Evolutionary conservation across 1,140 invertebrate species (phyloP).

Genomic region (Formica selysi): DNA sequence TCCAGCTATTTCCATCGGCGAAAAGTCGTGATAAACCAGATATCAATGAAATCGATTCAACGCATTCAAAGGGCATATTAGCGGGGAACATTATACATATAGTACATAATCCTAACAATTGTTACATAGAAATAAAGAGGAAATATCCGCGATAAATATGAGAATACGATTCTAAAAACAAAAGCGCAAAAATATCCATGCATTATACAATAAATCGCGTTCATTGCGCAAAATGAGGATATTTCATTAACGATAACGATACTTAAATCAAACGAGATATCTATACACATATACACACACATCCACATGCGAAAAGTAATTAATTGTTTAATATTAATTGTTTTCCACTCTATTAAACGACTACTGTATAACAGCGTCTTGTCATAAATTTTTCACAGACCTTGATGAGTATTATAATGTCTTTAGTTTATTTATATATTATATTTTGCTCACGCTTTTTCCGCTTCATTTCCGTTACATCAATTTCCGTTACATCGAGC

Average conservation of each 20-base stretch:
- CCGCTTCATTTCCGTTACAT: background rate
- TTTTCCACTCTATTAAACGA: background rate
- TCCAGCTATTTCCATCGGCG: background rate
- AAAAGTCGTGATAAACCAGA: constrained; percentile 14
- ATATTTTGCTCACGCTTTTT: background rate
- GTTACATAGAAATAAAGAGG: background rate
- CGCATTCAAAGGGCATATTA: constrained; percentile 10
- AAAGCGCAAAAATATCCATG: background rate
- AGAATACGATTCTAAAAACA: background rate
- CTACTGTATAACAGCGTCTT: background rate
- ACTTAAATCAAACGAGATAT: background rate
- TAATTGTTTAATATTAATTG: constrained; percentile 15
- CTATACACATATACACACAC: background rate
- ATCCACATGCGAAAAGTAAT: background rate
- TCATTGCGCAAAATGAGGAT: background rate
- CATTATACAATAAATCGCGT: background rate
- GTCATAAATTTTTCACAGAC: background rate
- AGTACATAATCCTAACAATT: background rate
- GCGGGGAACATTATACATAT: background rate
- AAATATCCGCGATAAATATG: background rate
- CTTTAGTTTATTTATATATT: background rate
- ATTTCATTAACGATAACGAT: background rate
- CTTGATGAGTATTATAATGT: background rate
- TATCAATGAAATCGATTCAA: constrained; percentile 3
- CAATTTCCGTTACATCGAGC: background rate